phyloP scores from a whole-genome alignment of 2,888 invertebrate species.

The Ophioninae sp. region DNA sequence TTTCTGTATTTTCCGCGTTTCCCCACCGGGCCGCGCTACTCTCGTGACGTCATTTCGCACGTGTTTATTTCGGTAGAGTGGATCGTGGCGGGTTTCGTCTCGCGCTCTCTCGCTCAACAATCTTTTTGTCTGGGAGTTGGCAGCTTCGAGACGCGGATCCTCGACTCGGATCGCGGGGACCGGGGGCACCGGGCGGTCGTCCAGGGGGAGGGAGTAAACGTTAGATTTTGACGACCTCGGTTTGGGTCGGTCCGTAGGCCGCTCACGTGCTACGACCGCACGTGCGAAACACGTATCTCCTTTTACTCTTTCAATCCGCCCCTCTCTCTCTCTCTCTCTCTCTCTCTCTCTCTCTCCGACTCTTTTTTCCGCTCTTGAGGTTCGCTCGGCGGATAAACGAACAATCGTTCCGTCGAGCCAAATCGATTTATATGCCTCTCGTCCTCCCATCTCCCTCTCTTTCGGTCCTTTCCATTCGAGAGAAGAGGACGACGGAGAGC shows the following conservation, averaged over 20 bases:
- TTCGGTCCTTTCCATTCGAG: background rate
- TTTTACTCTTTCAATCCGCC: background rate
- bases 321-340: background rate
- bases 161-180: constrained; percentile 41
- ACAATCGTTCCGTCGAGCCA: constrained; percentile 34
- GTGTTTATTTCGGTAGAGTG: constrained; percentile 75
- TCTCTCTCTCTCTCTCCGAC: background rate
- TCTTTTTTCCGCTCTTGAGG: background rate
- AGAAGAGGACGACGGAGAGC: constrained; percentile 5
- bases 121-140: constrained; percentile 33
- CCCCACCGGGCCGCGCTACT: constrained; percentile 21
- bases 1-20: constrained; percentile 61
- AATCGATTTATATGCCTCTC: constrained; percentile 21
- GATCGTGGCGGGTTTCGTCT: constrained; percentile 25
- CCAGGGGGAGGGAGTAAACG: constrained; percentile 24
- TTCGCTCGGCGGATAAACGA: background rate
- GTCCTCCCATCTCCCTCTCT: background rate
- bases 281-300: constrained; percentile 33
- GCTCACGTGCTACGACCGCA: constrained; percentile 53
- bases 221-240: constrained; percentile 27
- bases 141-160: constrained; percentile 19
- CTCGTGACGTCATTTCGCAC: constrained; percentile 74
- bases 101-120: constrained; percentile 18
- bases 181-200: constrained; percentile 4
- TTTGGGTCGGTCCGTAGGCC: constrained; percentile 14